A percentile compares a stretch with the other conserved stretches of the same genome.
These are phyloP conservation scores for Schizopygopsis malacanthus DNA, from an alignment of 2,797 vertebrate genomes.

Conservation along the genomic window DNA sequence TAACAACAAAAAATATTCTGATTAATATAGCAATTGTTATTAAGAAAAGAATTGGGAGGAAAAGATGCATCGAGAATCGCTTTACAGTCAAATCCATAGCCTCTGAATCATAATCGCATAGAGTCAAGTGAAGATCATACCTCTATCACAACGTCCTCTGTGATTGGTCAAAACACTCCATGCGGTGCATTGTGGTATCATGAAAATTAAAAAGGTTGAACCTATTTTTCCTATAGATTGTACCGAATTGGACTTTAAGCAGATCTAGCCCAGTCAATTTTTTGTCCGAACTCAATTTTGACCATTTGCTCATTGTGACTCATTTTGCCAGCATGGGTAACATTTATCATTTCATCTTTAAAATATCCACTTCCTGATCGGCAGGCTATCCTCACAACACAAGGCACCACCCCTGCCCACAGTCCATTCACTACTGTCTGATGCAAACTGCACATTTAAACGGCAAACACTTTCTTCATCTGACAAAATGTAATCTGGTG, in stretches of 20 bases:
- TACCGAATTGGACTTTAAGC: too few species aligned
- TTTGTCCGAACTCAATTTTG: too few species aligned
- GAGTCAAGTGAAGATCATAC: background rate
- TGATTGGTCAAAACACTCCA: background rate
- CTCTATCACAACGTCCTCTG: background rate
- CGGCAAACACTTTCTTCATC: constrained; percentile 6
- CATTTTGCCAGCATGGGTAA: background rate
- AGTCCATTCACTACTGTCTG: constrained; percentile 18
- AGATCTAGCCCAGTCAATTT: too few species aligned
- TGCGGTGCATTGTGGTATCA: too few species aligned
- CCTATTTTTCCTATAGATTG: too few species aligned
- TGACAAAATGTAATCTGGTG: background rate
- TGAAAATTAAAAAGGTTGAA: background rate
- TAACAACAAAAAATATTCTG: too few species aligned
- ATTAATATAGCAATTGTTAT: too few species aligned
- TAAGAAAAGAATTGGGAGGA: too few species aligned
- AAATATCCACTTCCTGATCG: background rate
- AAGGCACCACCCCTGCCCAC: background rate
- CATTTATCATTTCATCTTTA: background rate
- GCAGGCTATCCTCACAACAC: background rate
- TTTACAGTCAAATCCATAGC: background rate
- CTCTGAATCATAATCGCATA: background rate
- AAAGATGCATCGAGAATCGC: background rate
- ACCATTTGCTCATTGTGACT: background rate
- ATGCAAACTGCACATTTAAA: constrained; percentile 27